These are phyloP conservation scores for Drosophila willistoni DNA, from an alignment of 1,140 invertebrate genomes.

Conservation along the genomic window DNA sequence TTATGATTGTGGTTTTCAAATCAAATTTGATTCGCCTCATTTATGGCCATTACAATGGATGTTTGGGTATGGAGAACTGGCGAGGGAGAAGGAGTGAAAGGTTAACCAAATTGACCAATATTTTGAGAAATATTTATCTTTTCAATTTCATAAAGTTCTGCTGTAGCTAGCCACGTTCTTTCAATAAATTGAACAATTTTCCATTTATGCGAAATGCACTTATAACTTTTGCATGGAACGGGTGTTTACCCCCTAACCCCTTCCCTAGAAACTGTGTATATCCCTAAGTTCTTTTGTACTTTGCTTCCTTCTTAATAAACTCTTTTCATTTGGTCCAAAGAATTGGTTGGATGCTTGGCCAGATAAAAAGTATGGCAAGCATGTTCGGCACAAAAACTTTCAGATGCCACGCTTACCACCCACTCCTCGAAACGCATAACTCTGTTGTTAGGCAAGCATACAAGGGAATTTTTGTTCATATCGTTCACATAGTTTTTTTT, in stretches of 20 bases:
- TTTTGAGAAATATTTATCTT: constrained; percentile 58
- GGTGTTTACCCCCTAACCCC: not conserved
- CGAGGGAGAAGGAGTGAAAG: not conserved
- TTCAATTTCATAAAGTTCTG: constrained; percentile 62
- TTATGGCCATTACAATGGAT: constrained; percentile 50
- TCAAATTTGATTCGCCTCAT: constrained; percentile 67
- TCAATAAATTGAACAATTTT: constrained; percentile 75
- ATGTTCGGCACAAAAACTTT: constrained; percentile 57
- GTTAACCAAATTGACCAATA: constrained; percentile 50
- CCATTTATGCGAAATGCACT: constrained; percentile 71
- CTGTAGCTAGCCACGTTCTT: constrained; percentile 30
- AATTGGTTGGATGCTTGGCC: constrained; percentile 6
- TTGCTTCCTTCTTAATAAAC: constrained; percentile 58
- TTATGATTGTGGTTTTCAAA: constrained; percentile 49
- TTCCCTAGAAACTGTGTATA: not conserved
- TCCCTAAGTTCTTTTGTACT: constrained; percentile 7
- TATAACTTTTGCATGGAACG: constrained; percentile 51
- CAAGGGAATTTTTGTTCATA: constrained; percentile 48
- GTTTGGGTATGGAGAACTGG: no score
- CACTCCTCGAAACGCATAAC: constrained; percentile 21
- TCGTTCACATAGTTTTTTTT: constrained; percentile 25
- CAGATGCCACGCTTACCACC: constrained; percentile 37
- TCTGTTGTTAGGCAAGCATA: constrained; percentile 46
- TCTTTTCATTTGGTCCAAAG: constrained; percentile 4
- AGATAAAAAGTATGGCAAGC: constrained; percentile 62